A percentile compares a stretch with the other conserved stretches of the same genome.
Evolutionary conservation across 1,140 invertebrate genomes (phyloP).

Genomic region (Platorchestia sp.): DNA sequence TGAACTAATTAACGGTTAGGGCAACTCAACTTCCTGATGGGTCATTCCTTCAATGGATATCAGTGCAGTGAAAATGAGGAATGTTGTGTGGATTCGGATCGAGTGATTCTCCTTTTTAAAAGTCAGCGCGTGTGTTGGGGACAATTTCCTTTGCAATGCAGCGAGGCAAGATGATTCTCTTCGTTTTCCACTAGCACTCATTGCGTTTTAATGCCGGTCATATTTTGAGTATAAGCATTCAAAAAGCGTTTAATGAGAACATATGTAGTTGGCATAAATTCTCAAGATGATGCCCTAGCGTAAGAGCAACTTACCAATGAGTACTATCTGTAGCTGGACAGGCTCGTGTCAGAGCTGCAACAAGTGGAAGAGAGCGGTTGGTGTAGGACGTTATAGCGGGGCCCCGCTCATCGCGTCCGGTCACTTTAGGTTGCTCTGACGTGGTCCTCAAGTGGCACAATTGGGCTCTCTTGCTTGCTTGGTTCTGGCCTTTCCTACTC

Average conservation of each 20-base stretch:
- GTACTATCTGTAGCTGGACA: not conserved
- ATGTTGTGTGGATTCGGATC: not conserved
- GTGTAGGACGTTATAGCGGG: not conserved
- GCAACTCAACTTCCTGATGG: not conserved
- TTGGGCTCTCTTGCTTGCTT: slow-evolving; percentile 34
- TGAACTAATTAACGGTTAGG: not conserved
- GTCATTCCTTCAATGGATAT: not conserved
- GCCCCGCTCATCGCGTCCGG: not conserved
- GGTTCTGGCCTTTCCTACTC: not conserved
- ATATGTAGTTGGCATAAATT: not conserved
- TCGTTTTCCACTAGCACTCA: too few species aligned
- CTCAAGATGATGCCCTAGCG: not conserved
- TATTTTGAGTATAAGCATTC: too few species aligned
- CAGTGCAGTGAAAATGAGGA: not conserved
- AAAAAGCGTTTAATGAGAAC: too few species aligned
- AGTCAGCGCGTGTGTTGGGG: too few species aligned
- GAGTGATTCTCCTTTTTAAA: too few species aligned
- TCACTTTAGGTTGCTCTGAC: not conserved
- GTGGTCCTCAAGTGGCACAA: slow-evolving; percentile 31
- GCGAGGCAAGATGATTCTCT: not conserved
- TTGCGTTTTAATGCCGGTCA: too few species aligned
- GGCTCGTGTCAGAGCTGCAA: not conserved
- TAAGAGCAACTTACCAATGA: not conserved
- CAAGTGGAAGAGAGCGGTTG: not conserved
- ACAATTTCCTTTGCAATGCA: not conserved